Base-by-base conservation (phyloP, 2,888 invertebrate genomes). In the Agonopterix heracliana region DNA sequence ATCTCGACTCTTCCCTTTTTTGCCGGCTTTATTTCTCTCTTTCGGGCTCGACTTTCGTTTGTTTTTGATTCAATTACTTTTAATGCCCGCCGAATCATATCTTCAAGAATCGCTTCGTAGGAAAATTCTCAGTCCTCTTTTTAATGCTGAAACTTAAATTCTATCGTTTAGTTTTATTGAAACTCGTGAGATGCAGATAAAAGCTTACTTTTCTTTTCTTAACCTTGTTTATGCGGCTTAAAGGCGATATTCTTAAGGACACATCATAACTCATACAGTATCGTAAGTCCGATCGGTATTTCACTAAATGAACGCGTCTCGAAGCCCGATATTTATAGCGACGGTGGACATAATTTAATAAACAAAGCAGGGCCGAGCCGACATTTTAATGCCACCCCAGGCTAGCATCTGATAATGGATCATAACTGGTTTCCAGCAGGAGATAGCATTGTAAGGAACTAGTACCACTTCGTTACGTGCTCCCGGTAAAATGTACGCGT, bases 321-420 rank as follows among this genome's bases (percentile, higher is more conserved):
- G 67, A 43, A 65, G 61, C 59, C 52, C 68, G 70, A 81, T 84
- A 85, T 85, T 85, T 84, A 85, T 85, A 81, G 84, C 71, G 64
- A 62, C 72, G 74, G 78, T 76, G 81, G 84, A 87, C 86, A 86
- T 87, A 85, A 87, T 88, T 87, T 88, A 88, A 88, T 88, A 88
- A 88, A 88, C 88, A 87, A 88, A 87, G 85, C 86, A 84, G 82
- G 71, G 63, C 69, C 74, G 61, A 71, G 72, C 71, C 67, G 74
- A 80, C 78, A 68, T 78, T 84, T 85, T 85, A 85, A 78, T 81
- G 79, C 80, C 86, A 86, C 85, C 85, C 81, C 78, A 79, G 80
- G 81, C 76, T 76, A 72, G 75, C 74, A 87, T 88, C 87, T 78
- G 88, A 88, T 88, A 88, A 77, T 80, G 81, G 70, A 72, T 81